These are phyloP conservation scores for Scaptodrosophila lebanonensis DNA, from an alignment of 1,140 invertebrate species.

Conservation along the genomic window DNA sequence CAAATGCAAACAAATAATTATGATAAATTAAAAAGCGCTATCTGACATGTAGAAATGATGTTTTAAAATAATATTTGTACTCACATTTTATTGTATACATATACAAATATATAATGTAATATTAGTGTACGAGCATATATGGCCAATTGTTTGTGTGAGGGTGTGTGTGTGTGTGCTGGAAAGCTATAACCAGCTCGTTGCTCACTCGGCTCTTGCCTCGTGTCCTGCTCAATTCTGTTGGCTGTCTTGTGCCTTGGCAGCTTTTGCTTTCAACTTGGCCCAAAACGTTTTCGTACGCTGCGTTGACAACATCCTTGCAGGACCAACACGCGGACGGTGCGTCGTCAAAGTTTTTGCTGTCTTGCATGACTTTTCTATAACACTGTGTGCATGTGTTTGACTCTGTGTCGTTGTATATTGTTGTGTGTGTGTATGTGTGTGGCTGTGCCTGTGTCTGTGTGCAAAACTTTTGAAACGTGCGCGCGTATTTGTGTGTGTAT, in stretches of 20 bases:
- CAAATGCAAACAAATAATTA: too few relatives aligned
- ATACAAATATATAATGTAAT: too few relatives aligned
- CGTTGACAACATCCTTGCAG: constrained; percentile 73
- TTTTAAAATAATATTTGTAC: too few relatives aligned
- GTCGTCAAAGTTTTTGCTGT: constrained; percentile 19
- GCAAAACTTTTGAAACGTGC: constrained; percentile 29
- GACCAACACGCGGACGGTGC: constrained; percentile 67
- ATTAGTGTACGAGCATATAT: too few relatives aligned
- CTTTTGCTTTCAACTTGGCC: constrained; percentile 35
- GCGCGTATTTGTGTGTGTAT: constrained; percentile 24
- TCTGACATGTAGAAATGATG: too few relatives aligned
- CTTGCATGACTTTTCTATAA: not conserved
- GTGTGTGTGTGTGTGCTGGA: constrained; percentile 10
- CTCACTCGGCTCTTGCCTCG: not conserved
- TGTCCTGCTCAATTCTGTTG: constrained; percentile 9
- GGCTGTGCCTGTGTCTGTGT: constrained; percentile 26
- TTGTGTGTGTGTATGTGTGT: constrained; percentile 23
- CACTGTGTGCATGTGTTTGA: constrained; percentile 23
- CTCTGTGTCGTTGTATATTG: constrained; percentile 42
- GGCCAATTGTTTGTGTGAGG: too few relatives aligned
- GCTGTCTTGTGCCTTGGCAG: constrained; percentile 35
- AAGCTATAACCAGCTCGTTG: constrained; percentile 8
- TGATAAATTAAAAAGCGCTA: too few relatives aligned
- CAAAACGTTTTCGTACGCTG: constrained; percentile 73
- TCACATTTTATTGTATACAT: too few relatives aligned